phyloP scores from a whole-genome alignment of 64 coral and sea anemone genomes.

The Acropora yongei region DNA sequence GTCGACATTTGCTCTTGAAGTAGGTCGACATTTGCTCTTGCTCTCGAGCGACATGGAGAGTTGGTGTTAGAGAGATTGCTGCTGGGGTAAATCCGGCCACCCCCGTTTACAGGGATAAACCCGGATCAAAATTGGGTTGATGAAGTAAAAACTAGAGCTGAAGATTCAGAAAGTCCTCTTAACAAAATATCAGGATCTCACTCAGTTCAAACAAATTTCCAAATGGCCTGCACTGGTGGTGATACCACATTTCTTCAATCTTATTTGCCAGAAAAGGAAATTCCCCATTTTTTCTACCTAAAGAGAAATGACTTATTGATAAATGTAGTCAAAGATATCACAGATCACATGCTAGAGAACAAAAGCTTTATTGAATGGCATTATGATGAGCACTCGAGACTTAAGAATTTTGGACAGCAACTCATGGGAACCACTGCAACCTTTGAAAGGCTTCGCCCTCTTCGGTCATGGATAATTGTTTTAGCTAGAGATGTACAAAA shows the following conservation, averaged over 20 bases:
- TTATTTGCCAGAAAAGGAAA: slow-evolving; percentile 29
- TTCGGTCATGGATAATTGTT: slow-evolving; percentile 40
- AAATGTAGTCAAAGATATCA: slow-evolving; percentile 37
- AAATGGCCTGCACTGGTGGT: slow-evolving; percentile 61
- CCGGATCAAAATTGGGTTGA: too few relatives aligned
- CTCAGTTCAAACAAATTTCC: slow-evolving; percentile 47
- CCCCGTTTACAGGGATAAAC: too few relatives aligned
- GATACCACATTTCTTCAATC: slow-evolving; percentile 48
- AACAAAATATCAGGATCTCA: slow-evolving; percentile 29
- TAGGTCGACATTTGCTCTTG: too few relatives aligned
- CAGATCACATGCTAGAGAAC: slow-evolving; percentile 32
- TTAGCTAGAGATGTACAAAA: slow-evolving; percentile 8
- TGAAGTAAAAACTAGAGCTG: slow-evolving; percentile 33
- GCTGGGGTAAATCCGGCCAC: too few relatives aligned
- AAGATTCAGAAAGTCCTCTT: slow-evolving; percentile 31
- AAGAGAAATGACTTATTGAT: slow-evolving; percentile 28
- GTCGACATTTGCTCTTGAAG: too few relatives aligned
- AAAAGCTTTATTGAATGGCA: slow-evolving; percentile 18
- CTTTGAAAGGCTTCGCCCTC: slow-evolving; percentile 35
- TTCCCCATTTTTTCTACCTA: slow-evolving; percentile 27
- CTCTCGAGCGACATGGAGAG: too few relatives aligned
- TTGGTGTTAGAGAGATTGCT: too few relatives aligned
- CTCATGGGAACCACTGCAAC: neutral
- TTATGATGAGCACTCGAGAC: slow-evolving; percentile 28
- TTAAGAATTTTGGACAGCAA: slow-evolving; percentile 41